Evolutionary conservation across 1,140 invertebrate genomes (phyloP).

Genomic region (Cherax destructor): DNA sequence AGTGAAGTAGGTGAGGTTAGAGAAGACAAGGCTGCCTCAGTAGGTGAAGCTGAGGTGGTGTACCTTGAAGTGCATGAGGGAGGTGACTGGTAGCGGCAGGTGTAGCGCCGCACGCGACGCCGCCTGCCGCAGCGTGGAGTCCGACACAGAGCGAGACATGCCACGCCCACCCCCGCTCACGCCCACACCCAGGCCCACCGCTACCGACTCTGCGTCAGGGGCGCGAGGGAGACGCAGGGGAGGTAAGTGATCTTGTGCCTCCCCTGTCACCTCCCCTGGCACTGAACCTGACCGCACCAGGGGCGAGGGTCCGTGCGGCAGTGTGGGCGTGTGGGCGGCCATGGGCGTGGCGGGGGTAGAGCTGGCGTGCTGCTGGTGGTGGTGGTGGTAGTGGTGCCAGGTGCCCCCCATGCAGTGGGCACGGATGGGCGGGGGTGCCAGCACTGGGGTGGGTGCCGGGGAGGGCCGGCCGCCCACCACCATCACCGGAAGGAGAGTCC

Average conservation of each 20-base stretch:
- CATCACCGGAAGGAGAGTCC: constrained; percentile 54
- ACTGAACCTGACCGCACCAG: constrained; percentile 68
- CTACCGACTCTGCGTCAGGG: constrained; percentile 48
- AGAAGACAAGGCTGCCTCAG: background rate
- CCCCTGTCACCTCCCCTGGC: constrained; percentile 63
- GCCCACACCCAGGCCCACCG: constrained; percentile 39
- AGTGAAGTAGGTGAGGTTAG: no score
- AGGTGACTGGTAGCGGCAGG: constrained; percentile 75
- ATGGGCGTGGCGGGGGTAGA: constrained; percentile 70
- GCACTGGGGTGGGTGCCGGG: constrained; percentile 63
- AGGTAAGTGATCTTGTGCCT: constrained; percentile 67
- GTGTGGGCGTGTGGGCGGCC: constrained; percentile 62
- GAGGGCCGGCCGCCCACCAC: constrained; percentile 60
- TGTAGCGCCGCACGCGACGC: constrained; percentile 75
- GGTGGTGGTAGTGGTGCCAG: constrained; percentile 57
- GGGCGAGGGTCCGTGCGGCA: constrained; percentile 68
- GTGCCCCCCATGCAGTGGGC: constrained; percentile 67
- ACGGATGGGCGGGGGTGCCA: constrained; percentile 63
- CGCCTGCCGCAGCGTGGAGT: constrained; percentile 75
- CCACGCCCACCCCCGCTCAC: constrained; percentile 66
- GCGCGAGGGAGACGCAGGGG: constrained; percentile 62
- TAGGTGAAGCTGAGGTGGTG: background rate
- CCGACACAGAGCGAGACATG: constrained; percentile 75
- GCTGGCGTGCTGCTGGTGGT: constrained; percentile 57
- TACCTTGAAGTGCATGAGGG: constrained; percentile 77